phyloP scores from a whole-genome alignment of 2,113 vertebrate species.

The Petroica traversi region DNA sequence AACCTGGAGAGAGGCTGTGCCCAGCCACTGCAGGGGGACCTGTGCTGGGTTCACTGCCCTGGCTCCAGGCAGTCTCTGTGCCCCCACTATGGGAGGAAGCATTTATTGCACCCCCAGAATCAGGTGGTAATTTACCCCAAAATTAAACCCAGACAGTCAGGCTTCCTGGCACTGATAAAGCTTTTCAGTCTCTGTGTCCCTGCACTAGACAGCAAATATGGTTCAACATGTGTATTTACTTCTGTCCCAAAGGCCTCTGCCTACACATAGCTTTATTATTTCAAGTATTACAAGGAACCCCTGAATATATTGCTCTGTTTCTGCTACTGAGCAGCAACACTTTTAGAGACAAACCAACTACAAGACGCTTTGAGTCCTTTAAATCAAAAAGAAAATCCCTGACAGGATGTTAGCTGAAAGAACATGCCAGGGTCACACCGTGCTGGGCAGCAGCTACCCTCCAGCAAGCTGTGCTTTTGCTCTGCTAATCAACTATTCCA shows the following conservation, averaged over 20 bases:
- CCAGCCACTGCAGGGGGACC: background rate
- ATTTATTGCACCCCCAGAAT: background rate
- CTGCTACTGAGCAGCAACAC: background rate
- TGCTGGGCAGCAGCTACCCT: background rate
- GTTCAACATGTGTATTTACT: background rate
- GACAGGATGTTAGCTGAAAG: background rate
- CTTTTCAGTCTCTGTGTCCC: background rate
- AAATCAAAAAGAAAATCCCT: background rate
- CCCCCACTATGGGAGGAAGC: background rate
- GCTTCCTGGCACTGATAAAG: background rate
- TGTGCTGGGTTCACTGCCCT: background rate
- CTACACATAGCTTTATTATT: background rate
- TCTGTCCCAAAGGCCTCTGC: background rate
- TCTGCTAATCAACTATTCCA: background rate
- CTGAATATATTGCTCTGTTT: background rate
- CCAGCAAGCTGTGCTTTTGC: background rate
- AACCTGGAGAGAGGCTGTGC: background rate
- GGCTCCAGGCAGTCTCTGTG: background rate
- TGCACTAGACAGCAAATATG: background rate
- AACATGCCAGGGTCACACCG: fast-evolving
- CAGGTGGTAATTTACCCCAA: background rate
- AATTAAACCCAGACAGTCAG: background rate
- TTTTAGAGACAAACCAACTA: background rate
- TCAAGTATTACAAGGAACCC: background rate
- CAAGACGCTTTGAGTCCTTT: background rate